Evolutionary conservation across 2,113 vertebrate species (phyloP).

Genomic region (Callithrix jacchus): DNA sequence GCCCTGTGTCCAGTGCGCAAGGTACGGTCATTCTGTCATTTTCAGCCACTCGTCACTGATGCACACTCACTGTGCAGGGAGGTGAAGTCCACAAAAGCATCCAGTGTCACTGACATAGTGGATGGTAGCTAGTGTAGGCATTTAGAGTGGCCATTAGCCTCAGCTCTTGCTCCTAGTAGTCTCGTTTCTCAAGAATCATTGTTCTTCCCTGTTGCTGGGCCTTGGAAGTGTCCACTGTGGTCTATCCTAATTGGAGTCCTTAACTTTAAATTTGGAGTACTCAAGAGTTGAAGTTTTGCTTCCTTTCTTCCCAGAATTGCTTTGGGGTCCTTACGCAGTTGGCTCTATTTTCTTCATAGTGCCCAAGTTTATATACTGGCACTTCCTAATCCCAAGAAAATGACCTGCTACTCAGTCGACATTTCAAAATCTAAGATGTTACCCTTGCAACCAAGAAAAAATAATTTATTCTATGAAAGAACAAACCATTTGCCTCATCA

Average conservation of each 20-base stretch:
- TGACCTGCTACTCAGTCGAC: background rate
- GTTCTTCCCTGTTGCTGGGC: background rate
- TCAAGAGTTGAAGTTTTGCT: background rate
- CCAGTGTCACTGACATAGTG: fast-evolving
- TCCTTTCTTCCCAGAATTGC: background rate
- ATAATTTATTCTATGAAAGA: background rate
- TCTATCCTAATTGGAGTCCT: background rate
- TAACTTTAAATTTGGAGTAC: background rate
- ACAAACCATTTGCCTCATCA: no score
- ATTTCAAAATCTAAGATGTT: background rate
- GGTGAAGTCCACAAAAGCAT: background rate
- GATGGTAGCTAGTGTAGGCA: background rate
- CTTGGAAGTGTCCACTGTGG: background rate
- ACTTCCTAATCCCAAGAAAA: background rate
- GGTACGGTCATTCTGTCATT: fast-evolving
- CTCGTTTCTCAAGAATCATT: background rate
- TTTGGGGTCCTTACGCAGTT: background rate
- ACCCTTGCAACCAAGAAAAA: background rate
- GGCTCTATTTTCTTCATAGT: background rate
- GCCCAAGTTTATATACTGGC: background rate
- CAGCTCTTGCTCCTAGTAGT: background rate
- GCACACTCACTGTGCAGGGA: background rate
- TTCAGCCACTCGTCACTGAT: background rate
- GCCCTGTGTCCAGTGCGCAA: no score
- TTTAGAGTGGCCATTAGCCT: background rate